These are phyloP conservation scores for Parnassius smintheus DNA, from an alignment of 2,888 invertebrate genomes.

Conservation along the genomic window DNA sequence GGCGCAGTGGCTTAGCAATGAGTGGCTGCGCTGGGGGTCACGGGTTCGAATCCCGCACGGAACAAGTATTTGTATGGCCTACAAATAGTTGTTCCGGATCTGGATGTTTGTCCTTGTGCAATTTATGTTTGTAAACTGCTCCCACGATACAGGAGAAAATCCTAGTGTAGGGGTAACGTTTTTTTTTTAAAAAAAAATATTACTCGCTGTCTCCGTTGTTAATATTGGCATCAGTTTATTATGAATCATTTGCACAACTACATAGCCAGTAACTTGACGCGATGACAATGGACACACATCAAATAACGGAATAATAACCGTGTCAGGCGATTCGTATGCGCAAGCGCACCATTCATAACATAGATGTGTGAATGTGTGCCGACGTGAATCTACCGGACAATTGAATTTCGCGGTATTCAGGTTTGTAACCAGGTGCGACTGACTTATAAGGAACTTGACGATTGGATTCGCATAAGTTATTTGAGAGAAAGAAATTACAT, in stretches of 20 bases:
- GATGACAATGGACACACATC: conserved; percentile 28
- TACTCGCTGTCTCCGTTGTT: no score
- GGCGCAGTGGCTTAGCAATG: no score
- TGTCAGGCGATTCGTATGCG: conserved; percentile 33
- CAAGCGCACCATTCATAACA: conserved; percentile 21
- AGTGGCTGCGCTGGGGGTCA: no score
- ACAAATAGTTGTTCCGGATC: no score
- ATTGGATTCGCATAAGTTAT: conserved; percentile 6
- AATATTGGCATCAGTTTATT: not conserved
- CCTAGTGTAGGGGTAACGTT: no score
- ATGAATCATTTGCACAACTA: not conserved
- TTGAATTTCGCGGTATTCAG: conserved; percentile 16
- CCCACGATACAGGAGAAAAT: no score
- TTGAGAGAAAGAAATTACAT: not conserved
- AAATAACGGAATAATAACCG: conserved; percentile 35
- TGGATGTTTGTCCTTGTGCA: no score
- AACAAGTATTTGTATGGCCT: no score
- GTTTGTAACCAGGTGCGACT: conserved; percentile 1
- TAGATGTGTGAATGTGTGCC: conserved; percentile 15
- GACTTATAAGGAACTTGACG: conserved; percentile 5
- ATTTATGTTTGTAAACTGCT: no score
- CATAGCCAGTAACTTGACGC: not conserved
- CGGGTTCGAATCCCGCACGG: no score
- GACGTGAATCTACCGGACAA: conserved; percentile 4
- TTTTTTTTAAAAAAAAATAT: no score